Evolutionary conservation across 2,113 vertebrate species (phyloP).

Genomic region (Carlito syrichta): DNA sequence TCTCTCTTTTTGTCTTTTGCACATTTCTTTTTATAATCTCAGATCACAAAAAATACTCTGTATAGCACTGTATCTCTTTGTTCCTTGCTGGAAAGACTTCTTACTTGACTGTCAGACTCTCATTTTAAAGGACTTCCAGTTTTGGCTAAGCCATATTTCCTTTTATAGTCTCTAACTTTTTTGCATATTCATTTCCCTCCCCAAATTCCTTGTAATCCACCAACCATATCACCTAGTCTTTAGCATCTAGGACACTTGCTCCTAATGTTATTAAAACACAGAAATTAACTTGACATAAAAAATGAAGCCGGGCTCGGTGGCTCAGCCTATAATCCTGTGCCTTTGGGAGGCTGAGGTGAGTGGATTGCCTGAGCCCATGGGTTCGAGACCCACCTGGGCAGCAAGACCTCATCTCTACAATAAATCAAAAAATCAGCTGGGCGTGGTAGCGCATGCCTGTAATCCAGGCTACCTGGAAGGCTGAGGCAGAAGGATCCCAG

Average conservation of each 20-base stretch:
- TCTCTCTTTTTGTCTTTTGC: background rate
- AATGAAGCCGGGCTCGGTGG: too few species aligned
- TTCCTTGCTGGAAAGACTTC: background rate
- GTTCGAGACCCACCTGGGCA: too few species aligned
- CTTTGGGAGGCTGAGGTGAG: too few species aligned
- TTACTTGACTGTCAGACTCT: background rate
- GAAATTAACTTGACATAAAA: background rate
- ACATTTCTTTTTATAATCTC: background rate
- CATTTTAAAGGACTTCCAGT: background rate
- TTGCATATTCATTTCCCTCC: background rate
- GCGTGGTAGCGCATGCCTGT: too few species aligned
- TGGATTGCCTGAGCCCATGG: too few species aligned
- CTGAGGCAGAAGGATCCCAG: too few species aligned
- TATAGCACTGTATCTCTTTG: background rate
- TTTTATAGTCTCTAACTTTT: background rate
- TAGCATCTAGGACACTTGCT: background rate
- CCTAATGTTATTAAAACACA: background rate
- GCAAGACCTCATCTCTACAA: too few species aligned
- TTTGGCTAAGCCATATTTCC: background rate
- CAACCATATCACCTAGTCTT: background rate
- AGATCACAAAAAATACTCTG: background rate
- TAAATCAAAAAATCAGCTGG: too few species aligned
- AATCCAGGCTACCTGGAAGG: too few species aligned
- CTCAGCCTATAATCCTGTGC: too few species aligned
- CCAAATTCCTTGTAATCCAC: background rate